These are phyloP conservation scores for Plotosus lineatus DNA, from an alignment of 2,113 vertebrate genomes.

Conservation along the genomic window DNA sequence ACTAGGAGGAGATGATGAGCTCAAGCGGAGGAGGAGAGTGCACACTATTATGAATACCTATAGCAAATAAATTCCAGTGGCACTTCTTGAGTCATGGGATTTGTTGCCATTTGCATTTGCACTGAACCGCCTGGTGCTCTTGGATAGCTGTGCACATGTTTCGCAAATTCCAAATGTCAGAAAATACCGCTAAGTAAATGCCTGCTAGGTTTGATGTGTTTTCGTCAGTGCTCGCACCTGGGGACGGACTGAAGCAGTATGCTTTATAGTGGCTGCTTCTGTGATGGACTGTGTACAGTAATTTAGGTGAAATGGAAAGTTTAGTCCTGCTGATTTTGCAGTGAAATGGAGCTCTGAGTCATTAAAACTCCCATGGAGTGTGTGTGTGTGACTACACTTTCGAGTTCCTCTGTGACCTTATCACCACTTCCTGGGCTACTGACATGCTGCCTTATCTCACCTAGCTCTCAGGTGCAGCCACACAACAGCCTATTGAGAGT, in stretches of 20 bases:
- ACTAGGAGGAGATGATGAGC: slow-evolving; percentile 30
- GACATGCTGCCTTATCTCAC: slow-evolving; percentile 35
- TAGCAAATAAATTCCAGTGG: slow-evolving; percentile 2
- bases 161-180: slow-evolving; percentile 30
- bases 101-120: slow-evolving; percentile 5
- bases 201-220: slow-evolving; percentile 7
- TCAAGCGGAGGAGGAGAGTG: not conserved
- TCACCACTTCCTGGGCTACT: slow-evolving; percentile 28
- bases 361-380: slow-evolving; percentile 14
- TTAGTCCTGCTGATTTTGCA: not conserved
- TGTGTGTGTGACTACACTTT: slow-evolving; percentile 14
- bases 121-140: slow-evolving; percentile 12
- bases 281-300: not conserved
- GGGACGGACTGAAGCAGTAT: not conserved
- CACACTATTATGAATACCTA: not conserved
- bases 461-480: slow-evolving; percentile 38
- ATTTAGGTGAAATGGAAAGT: slow-evolving; percentile 20
- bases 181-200: slow-evolving; percentile 25
- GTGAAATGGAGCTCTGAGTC: slow-evolving; percentile 16
- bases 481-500: slow-evolving; percentile 29
- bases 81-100: slow-evolving; percentile 19
- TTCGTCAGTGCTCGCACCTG: not conserved
- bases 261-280: not conserved
- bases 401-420: slow-evolving; percentile 39
- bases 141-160: slow-evolving; percentile 29